Evolutionary conservation across 1,140 invertebrate genomes (phyloP).

Genomic region (Dolichoris vasculosae): DNA sequence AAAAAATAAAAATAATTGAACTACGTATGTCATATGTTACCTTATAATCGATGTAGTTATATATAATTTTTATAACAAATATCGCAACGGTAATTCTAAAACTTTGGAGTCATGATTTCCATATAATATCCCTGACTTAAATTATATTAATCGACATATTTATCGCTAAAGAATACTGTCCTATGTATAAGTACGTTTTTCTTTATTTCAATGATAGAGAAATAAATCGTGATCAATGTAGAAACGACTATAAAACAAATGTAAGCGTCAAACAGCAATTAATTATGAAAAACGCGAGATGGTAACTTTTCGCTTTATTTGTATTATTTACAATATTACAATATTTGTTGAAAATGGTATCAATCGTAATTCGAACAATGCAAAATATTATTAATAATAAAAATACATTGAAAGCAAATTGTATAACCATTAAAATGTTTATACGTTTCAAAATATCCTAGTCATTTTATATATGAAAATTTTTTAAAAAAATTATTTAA

Average conservation of each 20-base stretch:
- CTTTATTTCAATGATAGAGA: constrained; percentile 29
- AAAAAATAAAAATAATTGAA: constrained; percentile 36
- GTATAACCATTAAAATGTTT: background rate
- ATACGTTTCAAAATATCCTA: background rate
- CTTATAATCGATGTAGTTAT: constrained; percentile 52
- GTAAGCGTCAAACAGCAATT: background rate
- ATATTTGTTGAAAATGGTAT: constrained; percentile 6
- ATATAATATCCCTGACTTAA: constrained; percentile 64
- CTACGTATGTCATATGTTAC: constrained; percentile 56
- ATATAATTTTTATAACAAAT: constrained; percentile 62
- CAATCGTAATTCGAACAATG: background rate
- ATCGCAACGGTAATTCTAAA: constrained; percentile 68
- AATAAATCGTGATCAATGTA: constrained; percentile 22
- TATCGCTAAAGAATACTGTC: constrained; percentile 70
- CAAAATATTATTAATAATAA: background rate
- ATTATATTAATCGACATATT: constrained; percentile 54
- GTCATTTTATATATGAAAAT: background rate
- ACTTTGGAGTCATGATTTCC: constrained; percentile 70
- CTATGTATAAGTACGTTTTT: constrained; percentile 70
- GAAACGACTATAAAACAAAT: constrained; percentile 43
- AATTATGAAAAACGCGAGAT: constrained; percentile 13
- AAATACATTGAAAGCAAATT: background rate
- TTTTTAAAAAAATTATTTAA: background rate
- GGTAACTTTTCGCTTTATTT: constrained; percentile 48
- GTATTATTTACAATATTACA: constrained; percentile 47